A percentile compares a stretch with the other conserved stretches of the same genome.
phyloP scores from a whole-genome alignment of 1,140 invertebrate species.

The Telenomus remus region DNA sequence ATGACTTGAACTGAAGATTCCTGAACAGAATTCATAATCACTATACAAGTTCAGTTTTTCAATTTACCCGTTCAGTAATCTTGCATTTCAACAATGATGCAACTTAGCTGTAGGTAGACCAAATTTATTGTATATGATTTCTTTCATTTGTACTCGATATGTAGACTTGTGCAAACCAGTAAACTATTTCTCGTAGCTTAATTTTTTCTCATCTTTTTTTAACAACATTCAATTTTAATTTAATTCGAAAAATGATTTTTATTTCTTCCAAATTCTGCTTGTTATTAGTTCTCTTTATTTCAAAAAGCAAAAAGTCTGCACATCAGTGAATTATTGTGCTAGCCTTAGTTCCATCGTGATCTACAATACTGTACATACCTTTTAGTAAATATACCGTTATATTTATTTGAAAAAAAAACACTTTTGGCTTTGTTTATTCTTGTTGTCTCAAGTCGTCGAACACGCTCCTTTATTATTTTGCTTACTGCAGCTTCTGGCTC shows the following conservation, averaged over 20 bases:
- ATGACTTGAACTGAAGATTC: constrained; percentile 17
- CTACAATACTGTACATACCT: constrained; percentile 21
- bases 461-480: background rate
- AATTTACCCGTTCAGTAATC: constrained; percentile 32
- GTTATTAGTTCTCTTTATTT: no score
- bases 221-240: no score
- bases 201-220: constrained; percentile 8
- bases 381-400: constrained; percentile 26
- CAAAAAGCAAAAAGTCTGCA: background rate
- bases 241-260: no score
- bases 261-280: no score
- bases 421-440: constrained; percentile 19
- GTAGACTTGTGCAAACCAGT: constrained; percentile 21
- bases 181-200: background rate
- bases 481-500: background rate
- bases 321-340: background rate
- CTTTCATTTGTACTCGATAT: constrained; percentile 19
- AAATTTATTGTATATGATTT: constrained; percentile 18
- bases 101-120: constrained; percentile 19
- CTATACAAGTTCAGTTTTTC: constrained; percentile 11
- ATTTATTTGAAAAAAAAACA: constrained; percentile 20
- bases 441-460: background rate
- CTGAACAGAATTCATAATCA: constrained; percentile 29
- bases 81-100: constrained; percentile 30
- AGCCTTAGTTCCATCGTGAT: constrained; percentile 14